A percentile compares a stretch with the other conserved stretches of the same genome.
phyloP scores from a whole-genome alignment of 2,888 invertebrate genomes.

The Colletes collaris region DNA sequence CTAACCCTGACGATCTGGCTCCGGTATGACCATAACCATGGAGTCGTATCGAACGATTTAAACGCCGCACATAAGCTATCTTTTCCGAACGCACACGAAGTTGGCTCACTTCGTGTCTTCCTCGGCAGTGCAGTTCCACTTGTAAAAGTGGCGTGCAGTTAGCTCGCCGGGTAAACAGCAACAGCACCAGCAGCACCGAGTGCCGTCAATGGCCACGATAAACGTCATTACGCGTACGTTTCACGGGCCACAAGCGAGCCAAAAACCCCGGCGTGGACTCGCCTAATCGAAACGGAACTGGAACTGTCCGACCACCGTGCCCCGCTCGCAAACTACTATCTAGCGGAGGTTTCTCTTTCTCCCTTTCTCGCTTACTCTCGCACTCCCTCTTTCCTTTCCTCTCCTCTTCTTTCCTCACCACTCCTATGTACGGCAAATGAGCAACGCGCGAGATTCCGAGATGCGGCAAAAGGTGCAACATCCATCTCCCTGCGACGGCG shows the following conservation, averaged over 20 bases:
- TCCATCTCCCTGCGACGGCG: constrained; percentile 64
- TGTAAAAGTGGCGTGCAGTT: constrained; percentile 62
- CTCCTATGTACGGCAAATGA: constrained; percentile 74
- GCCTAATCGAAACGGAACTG: constrained; percentile 78
- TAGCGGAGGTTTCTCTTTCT: constrained; percentile 65
- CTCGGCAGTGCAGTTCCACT: constrained; percentile 51
- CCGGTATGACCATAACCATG: constrained; percentile 56
- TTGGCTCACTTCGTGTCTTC: constrained; percentile 62
- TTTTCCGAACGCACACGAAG: constrained; percentile 43
- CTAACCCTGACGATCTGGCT: constrained; percentile 54
- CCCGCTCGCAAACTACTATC: constrained; percentile 73
- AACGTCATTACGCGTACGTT: constrained; percentile 69
- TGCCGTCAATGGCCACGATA: constrained; percentile 72
- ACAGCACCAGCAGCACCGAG: constrained; percentile 65
- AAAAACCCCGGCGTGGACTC: constrained; percentile 70
- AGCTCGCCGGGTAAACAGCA: constrained; percentile 67
- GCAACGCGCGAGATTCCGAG: constrained; percentile 78
- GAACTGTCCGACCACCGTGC: constrained; percentile 76
- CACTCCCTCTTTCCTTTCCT: constrained; percentile 31
- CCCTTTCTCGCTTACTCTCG: constrained; percentile 54
- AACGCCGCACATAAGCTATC: constrained; percentile 44
- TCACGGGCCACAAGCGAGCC: constrained; percentile 60
- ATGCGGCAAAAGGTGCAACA: constrained; percentile 79
- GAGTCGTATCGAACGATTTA: constrained; percentile 42
- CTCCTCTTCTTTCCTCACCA: constrained; percentile 51